phyloP scores from a whole-genome alignment of 2,888 invertebrate species.

The Brassicogethes aeneus region DNA sequence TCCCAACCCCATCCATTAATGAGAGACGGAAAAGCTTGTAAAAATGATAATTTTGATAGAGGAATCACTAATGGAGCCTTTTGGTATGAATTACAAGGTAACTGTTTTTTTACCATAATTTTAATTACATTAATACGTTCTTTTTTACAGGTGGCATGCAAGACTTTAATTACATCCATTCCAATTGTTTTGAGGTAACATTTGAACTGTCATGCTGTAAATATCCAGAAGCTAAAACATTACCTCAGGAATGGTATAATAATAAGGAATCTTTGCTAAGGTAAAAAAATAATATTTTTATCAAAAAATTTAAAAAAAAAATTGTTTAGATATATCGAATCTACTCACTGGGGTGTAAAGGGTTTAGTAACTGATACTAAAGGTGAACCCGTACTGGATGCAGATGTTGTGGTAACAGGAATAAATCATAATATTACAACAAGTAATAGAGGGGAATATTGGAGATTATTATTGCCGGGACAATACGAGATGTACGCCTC shows the following conservation, averaged over 20 bases:
- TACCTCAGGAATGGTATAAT: conserved; percentile 71
- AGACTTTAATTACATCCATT: conserved; percentile 94
- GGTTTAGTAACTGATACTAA: conserved; percentile 55
- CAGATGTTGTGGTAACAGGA: conserved; percentile 65
- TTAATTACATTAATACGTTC: neutral
- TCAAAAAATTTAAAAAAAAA: neutral
- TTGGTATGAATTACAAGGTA: conserved; percentile 82
- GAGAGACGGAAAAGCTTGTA: conserved; percentile 64
- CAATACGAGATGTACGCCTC: conserved; percentile 64
- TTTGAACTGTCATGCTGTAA: conserved; percentile 96
- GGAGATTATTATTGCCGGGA: conserved; percentile 88
- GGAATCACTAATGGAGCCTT: conserved; percentile 88
- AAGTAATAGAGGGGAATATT: conserved; percentile 80
- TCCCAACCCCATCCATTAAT: conserved; percentile 67
- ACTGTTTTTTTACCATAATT: conserved; percentile 11
- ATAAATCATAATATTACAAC: conserved; percentile 74
- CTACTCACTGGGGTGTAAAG: conserved; percentile 63
- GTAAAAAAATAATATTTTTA: neutral
- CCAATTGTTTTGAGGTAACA: conserved; percentile 95
- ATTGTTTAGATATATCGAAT: conserved; percentile 62
- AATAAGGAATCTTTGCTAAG: conserved; percentile 76
- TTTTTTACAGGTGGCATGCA: conserved; percentile 80
- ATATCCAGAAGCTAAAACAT: conserved; percentile 64
- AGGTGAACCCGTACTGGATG: conserved; percentile 60
- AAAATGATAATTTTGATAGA: conserved; percentile 59